A percentile compares a stretch with the other conserved stretches of the same genome.
phyloP scores from a whole-genome alignment of 1,140 invertebrate species.

The Drosophila dunni region DNA sequence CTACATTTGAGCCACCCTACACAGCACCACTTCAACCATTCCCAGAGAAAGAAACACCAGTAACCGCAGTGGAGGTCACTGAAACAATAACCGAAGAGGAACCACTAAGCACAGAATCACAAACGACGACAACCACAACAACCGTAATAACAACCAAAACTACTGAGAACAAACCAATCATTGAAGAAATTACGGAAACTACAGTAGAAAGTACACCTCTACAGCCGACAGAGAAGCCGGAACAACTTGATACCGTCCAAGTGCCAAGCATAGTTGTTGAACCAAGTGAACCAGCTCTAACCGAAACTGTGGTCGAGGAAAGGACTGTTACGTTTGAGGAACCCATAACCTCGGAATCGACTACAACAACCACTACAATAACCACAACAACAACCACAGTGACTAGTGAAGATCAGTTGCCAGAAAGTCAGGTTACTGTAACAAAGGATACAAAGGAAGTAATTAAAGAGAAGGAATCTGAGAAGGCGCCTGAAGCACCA shows the following conservation, averaged over 20 bases:
- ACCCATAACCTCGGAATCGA: slow-evolving; percentile 53
- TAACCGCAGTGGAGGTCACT: slow-evolving; percentile 29
- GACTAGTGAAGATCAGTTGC: slow-evolving; percentile 33
- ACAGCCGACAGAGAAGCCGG: slow-evolving; percentile 5
- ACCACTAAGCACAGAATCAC: slow-evolving; percentile 28
- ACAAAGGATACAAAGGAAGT: slow-evolving; percentile 15
- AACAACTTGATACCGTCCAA: slow-evolving; percentile 27
- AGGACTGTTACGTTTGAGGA: slow-evolving; percentile 52
- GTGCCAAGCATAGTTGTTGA: slow-evolving; percentile 17
- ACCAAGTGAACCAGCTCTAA: neutral
- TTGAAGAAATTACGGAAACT: slow-evolving; percentile 27
- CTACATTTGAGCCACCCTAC: slow-evolving; percentile 52
- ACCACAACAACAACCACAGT: slow-evolving; percentile 46
- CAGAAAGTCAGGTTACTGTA: slow-evolving; percentile 27
- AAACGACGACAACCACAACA: slow-evolving; percentile 52
- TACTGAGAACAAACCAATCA: slow-evolving; percentile 16
- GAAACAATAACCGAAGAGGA: slow-evolving; percentile 47
- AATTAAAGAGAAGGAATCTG: neutral
- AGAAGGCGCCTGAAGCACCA: neutral
- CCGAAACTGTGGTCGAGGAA: slow-evolving; percentile 38
- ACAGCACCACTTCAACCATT: slow-evolving; percentile 62
- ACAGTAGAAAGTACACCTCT: neutral
- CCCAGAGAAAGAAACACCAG: slow-evolving; percentile 8
- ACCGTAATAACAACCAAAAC: slow-evolving; percentile 24
- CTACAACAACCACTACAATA: slow-evolving; percentile 57